Conservation (phyloP, 2,797 vertebrate genomes). For the Ctenopoma kingsleyae region DNA sequence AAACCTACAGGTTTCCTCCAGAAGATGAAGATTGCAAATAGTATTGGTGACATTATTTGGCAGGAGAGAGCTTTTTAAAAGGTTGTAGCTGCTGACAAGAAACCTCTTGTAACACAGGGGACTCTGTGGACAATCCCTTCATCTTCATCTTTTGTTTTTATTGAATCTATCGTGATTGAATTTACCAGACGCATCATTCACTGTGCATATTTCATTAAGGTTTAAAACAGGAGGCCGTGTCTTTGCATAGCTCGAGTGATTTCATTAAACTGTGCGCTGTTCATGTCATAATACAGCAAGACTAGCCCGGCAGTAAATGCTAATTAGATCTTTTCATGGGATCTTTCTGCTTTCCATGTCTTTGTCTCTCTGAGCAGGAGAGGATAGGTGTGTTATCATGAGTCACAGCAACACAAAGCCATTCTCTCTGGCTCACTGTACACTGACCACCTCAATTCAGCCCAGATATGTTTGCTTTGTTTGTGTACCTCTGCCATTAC, state of each 20-base stretch:
- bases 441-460: slow-evolving; percentile 58
- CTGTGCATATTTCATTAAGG: slow-evolving; percentile 39
- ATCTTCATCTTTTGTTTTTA: neutral
- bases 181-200: slow-evolving; percentile 15
- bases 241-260: slow-evolving; percentile 26
- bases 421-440: slow-evolving; percentile 48
- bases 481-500: slow-evolving; percentile 65
- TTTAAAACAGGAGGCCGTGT: slow-evolving; percentile 32
- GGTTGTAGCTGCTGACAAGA: slow-evolving; percentile 29
- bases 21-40: slow-evolving; percentile 29
- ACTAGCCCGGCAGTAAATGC: slow-evolving; percentile 62
- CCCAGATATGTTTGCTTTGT: slow-evolving; percentile 73
- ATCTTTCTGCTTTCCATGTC: slow-evolving; percentile 48
- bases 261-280: slow-evolving; percentile 40
- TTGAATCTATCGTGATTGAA: slow-evolving; percentile 25
- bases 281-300: slow-evolving; percentile 59
- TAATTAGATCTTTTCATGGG: slow-evolving; percentile 77
- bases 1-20: slow-evolving; percentile 23
- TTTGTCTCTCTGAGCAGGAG: slow-evolving; percentile 53
- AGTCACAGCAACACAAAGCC: slow-evolving; percentile 72
- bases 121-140: neutral
- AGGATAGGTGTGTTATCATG: slow-evolving; percentile 62
- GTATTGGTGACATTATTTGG: slow-evolving; percentile 25
- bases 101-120: slow-evolving; percentile 9
- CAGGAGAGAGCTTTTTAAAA: slow-evolving; percentile 9